These are phyloP conservation scores for Clamator glandarius DNA, from an alignment of 2,797 vertebrate species.

Conservation along the genomic window DNA sequence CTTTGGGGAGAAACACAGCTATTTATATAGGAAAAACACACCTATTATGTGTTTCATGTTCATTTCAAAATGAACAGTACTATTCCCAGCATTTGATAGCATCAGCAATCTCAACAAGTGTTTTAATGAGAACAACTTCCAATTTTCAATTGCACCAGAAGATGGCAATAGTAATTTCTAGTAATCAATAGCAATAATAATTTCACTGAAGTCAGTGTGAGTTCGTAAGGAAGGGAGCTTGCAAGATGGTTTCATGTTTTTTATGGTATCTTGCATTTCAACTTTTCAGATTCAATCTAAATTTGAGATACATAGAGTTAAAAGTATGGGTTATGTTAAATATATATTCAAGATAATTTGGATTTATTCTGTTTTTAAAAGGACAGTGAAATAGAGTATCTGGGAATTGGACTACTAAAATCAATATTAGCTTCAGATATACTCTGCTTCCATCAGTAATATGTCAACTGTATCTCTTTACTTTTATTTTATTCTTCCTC, in stretches of 20 bases:
- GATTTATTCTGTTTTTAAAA: background rate
- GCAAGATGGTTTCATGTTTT: background rate
- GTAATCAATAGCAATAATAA: slow-evolving; percentile 65
- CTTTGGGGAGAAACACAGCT: background rate
- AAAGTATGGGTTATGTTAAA: background rate
- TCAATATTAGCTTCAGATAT: background rate
- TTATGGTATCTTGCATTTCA: background rate
- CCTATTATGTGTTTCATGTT: background rate
- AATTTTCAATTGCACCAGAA: slow-evolving; percentile 65
- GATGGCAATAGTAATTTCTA: slow-evolving; percentile 68
- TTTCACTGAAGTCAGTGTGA: background rate
- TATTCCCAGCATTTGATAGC: background rate
- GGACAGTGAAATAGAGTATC: background rate
- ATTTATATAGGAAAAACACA: background rate
- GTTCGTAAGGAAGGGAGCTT: background rate
- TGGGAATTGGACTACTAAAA: background rate
- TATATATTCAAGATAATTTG: background rate
- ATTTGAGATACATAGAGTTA: background rate
- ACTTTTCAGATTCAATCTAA: background rate
- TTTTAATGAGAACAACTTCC: slow-evolving; percentile 21
- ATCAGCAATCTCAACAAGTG: background rate
- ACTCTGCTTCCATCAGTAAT: background rate
- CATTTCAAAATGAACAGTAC: background rate
- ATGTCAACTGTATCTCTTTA: background rate
- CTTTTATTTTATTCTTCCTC: background rate